phyloP scores from a whole-genome alignment of 1,140 invertebrate genomes.

The Meloidogyne exigua region DNA sequence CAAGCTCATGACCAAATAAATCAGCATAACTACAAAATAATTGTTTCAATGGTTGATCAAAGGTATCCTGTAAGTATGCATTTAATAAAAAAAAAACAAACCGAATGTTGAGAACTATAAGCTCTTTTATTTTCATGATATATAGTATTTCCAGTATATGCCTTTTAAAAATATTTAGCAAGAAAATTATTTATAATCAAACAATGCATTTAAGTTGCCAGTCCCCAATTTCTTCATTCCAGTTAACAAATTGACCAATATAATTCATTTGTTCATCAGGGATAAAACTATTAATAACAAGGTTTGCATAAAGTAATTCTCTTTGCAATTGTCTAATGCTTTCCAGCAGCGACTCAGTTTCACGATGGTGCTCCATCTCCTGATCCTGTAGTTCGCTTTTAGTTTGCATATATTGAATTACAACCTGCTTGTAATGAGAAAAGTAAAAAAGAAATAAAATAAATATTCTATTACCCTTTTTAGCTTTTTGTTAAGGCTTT shows the following conservation, averaged over 20 bases:
- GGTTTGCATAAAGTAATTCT: constrained; percentile 85
- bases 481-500: constrained; percentile 82
- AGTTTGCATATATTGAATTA: constrained; percentile 68
- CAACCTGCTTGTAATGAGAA: constrained; percentile 35
- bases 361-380: constrained; percentile 86
- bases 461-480: constrained; percentile 3
- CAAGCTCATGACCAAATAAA: constrained; percentile 26
- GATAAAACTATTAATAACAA: constrained; percentile 81
- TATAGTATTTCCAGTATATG: constrained; percentile 28
- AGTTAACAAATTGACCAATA: constrained; percentile 76
- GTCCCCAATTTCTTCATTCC: constrained; percentile 97
- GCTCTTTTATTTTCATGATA: neutral
- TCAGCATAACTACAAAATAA: constrained; percentile 6
- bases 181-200: neutral
- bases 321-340: constrained; percentile 82
- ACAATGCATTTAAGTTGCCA: constrained; percentile 88
- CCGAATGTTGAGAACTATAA: neutral
- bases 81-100: constrained; percentile 42
- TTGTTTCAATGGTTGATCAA: constrained; percentile 3
- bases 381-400: constrained; percentile 84
- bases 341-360: constrained; percentile 91
- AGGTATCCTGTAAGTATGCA: constrained; percentile 35
- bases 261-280: constrained; percentile 77
- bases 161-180: constrained; percentile 22
- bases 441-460: neutral